Evolutionary conservation across 2,888 invertebrate genomes (phyloP).

Genomic region (Stenodema calcarata): DNA sequence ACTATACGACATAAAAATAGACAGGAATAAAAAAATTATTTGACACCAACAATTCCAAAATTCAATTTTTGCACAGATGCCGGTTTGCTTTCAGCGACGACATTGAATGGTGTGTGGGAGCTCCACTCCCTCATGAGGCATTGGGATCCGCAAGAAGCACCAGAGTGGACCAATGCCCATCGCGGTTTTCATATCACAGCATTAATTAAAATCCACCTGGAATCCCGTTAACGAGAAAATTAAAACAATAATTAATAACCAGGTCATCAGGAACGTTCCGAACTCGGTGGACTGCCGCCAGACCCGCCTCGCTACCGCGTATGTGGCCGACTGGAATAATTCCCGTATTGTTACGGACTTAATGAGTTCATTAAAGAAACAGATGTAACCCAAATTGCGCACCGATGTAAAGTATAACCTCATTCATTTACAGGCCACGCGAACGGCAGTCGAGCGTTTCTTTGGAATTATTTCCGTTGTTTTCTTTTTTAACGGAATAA

Average conservation of each 20-base stretch:
- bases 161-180: too few relatives aligned
- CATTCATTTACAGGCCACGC: neutral
- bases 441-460: neutral
- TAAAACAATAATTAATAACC: neutral
- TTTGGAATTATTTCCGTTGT: neutral
- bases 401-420: neutral
- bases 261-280: neutral
- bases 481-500: neutral
- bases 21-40: too few relatives aligned
- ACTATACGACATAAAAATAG: too few relatives aligned
- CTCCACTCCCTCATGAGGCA: too few relatives aligned
- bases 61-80: too few relatives aligned
- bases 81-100: too few relatives aligned
- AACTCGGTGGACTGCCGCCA: neutral
- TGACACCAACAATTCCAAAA: too few relatives aligned
- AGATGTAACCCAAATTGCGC: neutral
- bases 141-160: too few relatives aligned
- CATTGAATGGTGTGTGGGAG: too few relatives aligned
- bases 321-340: neutral
- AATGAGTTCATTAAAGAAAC: neutral
- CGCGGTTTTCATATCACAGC: too few relatives aligned
- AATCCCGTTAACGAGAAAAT: too few relatives aligned
- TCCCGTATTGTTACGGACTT: neutral
- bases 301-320: neutral
- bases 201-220: too few relatives aligned